Evolutionary conservation across 2,797 vertebrate genomes (phyloP), one percentile per base, ranked within the genome.

Genomic region (Bradypodion ventrale): DNA sequence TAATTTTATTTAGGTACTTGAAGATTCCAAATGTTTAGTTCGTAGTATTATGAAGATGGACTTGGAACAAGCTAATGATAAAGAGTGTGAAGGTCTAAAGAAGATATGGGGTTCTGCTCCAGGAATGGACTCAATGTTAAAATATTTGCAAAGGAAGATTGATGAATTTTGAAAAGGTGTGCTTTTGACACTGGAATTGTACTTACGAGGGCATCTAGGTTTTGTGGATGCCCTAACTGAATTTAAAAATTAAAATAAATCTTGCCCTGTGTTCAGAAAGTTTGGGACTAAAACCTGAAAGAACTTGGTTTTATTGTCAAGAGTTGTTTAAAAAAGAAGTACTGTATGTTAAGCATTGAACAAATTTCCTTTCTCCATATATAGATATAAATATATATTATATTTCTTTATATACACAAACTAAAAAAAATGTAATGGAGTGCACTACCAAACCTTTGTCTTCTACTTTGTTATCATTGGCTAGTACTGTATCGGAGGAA

Each of bases 61-160:
- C 77, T 94, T 99, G 91, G 98, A 99, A 86, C 98, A 98, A 93
- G 97, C 98, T 66, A 99, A 99, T 1, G 98, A 99, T 93, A 96
- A 97, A 1, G 98, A 99, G 91, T 99, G 98, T 85, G 98, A 99
- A 92, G 97, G 97, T n/a, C 93, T 99, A 87, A 98, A 98, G 96
- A 97, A 97, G 86, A 97, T 99, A 82, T 99, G 98, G 98, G 98
- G 98, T 73, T 99, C 98, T 0, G 96, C 97, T 0, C 98, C 99
- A 93, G 98, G 98, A 75, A 98, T 98, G 85, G 98, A 99, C 95
- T 97, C 98, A 77, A 99, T 99, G 93, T 94, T 99, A 83, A 97
- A 97, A 93, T 97, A 98, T 86, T 95, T 99, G 88, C 98, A 99
- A 96, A 97, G 96, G 91, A 97, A 97, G 89, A 97, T 97, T 0